phyloP scores from a whole-genome alignment of 1,140 invertebrate genomes.

The Acarapis woodi region DNA sequence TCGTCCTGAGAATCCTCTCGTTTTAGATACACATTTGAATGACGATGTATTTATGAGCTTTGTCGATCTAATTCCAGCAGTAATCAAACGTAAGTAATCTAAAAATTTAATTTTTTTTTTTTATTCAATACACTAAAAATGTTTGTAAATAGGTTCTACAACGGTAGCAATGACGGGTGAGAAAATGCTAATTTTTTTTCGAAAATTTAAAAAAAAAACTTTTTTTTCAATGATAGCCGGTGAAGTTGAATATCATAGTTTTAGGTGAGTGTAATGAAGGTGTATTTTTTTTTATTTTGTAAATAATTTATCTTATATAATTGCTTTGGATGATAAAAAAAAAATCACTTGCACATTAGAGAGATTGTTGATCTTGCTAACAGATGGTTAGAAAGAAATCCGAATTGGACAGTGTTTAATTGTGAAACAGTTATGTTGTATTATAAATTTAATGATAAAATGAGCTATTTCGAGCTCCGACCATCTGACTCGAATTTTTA shows the following conservation, averaged over 20 bases:
- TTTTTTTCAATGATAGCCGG: constrained; percentile 4
- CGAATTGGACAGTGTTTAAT: constrained; percentile 9
- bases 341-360: too few species aligned
- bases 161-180: too few species aligned
- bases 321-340: too few species aligned
- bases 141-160: too few species aligned
- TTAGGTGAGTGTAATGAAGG: constrained; percentile 3
- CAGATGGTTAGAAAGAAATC: constrained; percentile 8
- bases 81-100: constrained; percentile 4
- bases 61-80: constrained; percentile 8
- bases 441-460: constrained; percentile 8
- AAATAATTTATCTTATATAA: not conserved
- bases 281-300: not conserved
- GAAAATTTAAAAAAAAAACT: too few species aligned
- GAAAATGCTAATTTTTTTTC: too few species aligned
- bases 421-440: constrained; percentile 10
- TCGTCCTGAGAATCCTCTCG: constrained; percentile 6
- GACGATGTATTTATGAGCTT: constrained; percentile 5
- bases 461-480: constrained; percentile 3
- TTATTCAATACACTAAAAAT: too few species aligned
- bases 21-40: constrained; percentile 6
- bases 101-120: too few species aligned
- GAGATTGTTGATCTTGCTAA: constrained; percentile 9
- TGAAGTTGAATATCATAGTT: constrained; percentile 8
- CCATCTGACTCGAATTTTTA: constrained; percentile 9